phyloP scores from a whole-genome alignment of 2,888 invertebrate genomes.

The Nineta flava region DNA sequence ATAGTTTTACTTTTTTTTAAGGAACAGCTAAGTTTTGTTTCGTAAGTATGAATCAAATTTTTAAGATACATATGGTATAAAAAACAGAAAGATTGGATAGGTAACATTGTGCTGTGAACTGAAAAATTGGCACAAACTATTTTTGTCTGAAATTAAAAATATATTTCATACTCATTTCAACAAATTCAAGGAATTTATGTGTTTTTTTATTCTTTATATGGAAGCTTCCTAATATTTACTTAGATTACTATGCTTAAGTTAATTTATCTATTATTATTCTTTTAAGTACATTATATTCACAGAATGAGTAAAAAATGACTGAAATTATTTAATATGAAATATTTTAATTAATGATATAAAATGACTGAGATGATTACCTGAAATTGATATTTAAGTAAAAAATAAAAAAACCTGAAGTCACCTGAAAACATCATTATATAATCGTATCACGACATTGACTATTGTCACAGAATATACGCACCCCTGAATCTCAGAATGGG shows the following conservation, averaged over 20 bases:
- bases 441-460: not conserved
- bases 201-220: not conserved
- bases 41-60: too few relatives aligned
- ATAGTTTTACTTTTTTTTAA: not conserved
- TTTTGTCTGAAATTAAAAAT: too few relatives aligned
- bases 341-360: not conserved
- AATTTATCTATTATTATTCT: not conserved
- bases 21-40: not conserved
- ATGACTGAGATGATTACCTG: conserved; percentile 4
- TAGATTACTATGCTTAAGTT: not conserved
- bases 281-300: conserved; percentile 1
- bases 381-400: not conserved
- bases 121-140: too few relatives aligned
- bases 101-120: not conserved
- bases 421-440: too few relatives aligned
- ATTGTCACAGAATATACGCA: not conserved
- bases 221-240: not conserved
- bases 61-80: too few relatives aligned
- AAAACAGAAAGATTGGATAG: not conserved
- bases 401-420: not conserved
- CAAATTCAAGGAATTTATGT: too few relatives aligned
- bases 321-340: not conserved
- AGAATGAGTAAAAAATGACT: conserved; percentile 1
- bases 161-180: too few relatives aligned
- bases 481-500: too few relatives aligned